Evolutionary conservation across 2,113 vertebrate genomes (phyloP).

Genomic region (Furnarius figulus): DNA sequence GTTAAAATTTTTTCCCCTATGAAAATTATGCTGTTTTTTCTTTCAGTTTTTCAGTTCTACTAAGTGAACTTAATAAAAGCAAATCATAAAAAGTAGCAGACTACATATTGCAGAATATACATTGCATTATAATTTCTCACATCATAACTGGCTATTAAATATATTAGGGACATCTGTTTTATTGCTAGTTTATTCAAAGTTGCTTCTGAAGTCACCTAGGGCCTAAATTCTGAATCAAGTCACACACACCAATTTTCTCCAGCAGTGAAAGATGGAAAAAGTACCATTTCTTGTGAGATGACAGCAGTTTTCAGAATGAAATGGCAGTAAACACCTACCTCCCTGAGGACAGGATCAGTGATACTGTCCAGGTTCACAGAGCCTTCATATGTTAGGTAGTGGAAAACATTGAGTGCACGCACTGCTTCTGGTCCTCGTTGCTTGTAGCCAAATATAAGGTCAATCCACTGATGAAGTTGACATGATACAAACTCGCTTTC

Average conservation of each 20-base stretch:
- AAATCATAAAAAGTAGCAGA: not conserved
- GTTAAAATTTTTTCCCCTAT: not conserved
- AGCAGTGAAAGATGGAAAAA: not conserved
- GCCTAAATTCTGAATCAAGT: not conserved
- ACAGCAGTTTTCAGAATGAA: not conserved
- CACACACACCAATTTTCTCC: not conserved
- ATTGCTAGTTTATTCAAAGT: not conserved
- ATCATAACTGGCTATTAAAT: not conserved
- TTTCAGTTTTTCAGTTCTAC: not conserved
- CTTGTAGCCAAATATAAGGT: conserved; percentile 99
- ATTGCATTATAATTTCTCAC: not conserved
- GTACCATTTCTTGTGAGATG: not conserved
- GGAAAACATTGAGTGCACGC: conserved; percentile 96
- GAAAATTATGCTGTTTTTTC: not conserved
- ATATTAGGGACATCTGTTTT: not conserved
- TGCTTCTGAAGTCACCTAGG: not conserved
- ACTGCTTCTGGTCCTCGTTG: conserved; percentile 96
- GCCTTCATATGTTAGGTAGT: conserved; percentile 95
- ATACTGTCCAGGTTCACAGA: conserved; percentile 91
- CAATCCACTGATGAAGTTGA: conserved; percentile 99
- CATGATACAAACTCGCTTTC: conserved; percentile 99
- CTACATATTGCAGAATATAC: not conserved
- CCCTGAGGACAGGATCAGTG: conserved; percentile 87
- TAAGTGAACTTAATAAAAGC: not conserved
- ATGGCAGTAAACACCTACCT: conserved; percentile 80